A percentile compares a stretch with the other conserved stretches of the same genome.
phyloP scores from a whole-genome alignment of 2,888 invertebrate genomes.

The Campoplex nolae region DNA sequence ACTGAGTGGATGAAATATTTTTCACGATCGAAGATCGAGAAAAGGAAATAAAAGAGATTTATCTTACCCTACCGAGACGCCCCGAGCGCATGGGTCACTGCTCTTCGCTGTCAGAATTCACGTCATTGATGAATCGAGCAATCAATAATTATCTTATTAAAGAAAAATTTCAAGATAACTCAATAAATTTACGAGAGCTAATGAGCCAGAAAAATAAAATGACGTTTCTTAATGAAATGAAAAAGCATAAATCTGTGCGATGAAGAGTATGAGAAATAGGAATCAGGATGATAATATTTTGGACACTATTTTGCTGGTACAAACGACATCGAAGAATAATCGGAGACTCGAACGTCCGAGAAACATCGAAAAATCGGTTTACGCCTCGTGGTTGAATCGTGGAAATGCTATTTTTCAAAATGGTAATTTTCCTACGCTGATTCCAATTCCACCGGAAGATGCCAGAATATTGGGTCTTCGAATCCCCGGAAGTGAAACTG shows the following conservation, averaged over 20 bases:
- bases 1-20: neutral
- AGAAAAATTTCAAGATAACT: neutral
- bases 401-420: slow-evolving; percentile 48
- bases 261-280: slow-evolving; percentile 9
- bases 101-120: slow-evolving; percentile 34
- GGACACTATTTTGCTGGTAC: slow-evolving; percentile 33
- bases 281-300: slow-evolving; percentile 34
- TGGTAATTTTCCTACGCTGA: slow-evolving; percentile 54
- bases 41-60: slow-evolving; percentile 31
- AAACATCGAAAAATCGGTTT: slow-evolving; percentile 30
- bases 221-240: slow-evolving; percentile 12
- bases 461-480: slow-evolving; percentile 59
- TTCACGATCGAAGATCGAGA: neutral
- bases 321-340: slow-evolving; percentile 23
- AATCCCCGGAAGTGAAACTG: slow-evolving; percentile 40
- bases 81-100: neutral
- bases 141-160: slow-evolving; percentile 47
- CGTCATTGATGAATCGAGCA: slow-evolving; percentile 52
- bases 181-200: neutral
- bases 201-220: slow-evolving; percentile 16
- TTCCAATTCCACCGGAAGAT: slow-evolving; percentile 56
- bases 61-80: slow-evolving; percentile 3
- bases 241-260: slow-evolving; percentile 16
- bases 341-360: slow-evolving; percentile 55
- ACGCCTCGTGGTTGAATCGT: slow-evolving; percentile 43